These are phyloP conservation scores for Peromyscus eremicus DNA, from an alignment of 2,797 vertebrate genomes.

Conservation along the genomic window DNA sequence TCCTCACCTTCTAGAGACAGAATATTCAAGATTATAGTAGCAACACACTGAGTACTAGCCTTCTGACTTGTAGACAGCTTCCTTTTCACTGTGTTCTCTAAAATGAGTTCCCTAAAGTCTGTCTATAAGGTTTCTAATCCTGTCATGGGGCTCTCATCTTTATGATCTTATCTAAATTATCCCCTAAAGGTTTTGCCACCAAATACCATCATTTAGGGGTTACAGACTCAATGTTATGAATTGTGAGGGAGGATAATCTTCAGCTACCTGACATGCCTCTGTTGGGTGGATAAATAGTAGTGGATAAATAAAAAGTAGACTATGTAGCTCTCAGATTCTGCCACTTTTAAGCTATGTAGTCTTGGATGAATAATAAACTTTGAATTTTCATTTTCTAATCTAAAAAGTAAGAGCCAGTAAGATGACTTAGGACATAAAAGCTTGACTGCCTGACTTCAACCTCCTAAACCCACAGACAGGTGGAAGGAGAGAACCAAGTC, in stretches of 20 bases:
- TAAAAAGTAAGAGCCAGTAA: background rate
- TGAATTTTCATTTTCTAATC: background rate
- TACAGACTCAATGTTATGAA: background rate
- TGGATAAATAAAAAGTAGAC: background rate
- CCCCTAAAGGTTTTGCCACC: background rate
- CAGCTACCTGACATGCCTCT: background rate
- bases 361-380: constrained; percentile 2
- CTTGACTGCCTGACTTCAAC: background rate
- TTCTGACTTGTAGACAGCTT: background rate
- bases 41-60: background rate
- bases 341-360: background rate
- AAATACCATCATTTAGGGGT: background rate
- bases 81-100: background rate
- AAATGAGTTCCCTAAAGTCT: background rate
- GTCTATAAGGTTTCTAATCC: background rate
- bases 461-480: background rate
- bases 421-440: background rate
- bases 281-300: background rate
- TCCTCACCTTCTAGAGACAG: background rate
- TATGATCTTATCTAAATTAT: background rate
- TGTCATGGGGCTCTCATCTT: background rate
- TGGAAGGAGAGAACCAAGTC: background rate
- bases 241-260: background rate
- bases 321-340: background rate
- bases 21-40: background rate